These are phyloP conservation scores for Cochlearius cochlearius DNA, from an alignment of 2,113 vertebrate genomes.

Conservation along the genomic window DNA sequence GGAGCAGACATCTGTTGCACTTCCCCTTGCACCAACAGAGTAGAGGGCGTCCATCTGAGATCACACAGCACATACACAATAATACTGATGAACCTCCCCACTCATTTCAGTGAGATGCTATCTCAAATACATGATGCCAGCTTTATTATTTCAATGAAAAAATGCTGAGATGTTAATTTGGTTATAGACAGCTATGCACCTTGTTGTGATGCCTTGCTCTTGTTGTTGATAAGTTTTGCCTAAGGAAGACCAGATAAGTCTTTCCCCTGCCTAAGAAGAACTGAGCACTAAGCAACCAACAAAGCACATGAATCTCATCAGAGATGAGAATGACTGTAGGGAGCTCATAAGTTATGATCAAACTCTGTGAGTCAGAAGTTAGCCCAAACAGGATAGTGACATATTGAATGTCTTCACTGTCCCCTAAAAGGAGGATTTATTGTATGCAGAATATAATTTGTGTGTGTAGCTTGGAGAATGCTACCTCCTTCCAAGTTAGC, in stretches of 20 bases:
- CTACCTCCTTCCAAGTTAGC: neutral
- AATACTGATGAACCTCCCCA: neutral
- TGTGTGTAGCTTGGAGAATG: neutral
- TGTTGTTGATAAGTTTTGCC: neutral
- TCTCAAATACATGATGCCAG: neutral
- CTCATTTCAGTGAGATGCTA: neutral
- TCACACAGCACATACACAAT: accelerated
- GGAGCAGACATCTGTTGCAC: neutral
- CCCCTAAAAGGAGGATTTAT: neutral
- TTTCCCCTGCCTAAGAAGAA: neutral
- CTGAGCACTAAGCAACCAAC: neutral
- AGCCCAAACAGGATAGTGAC: neutral
- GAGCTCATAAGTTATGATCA: neutral
- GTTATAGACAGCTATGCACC: neutral
- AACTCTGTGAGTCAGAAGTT: neutral
- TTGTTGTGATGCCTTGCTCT: neutral
- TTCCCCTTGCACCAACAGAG: neutral
- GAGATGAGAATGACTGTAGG: neutral
- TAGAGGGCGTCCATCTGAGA: neutral
- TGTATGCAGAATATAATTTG: neutral
- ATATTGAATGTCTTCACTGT: neutral
- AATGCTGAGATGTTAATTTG: neutral
- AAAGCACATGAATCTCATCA: neutral
- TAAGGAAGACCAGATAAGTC: neutral
- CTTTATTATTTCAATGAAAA: neutral